Evolutionary conservation across 2,888 invertebrate species (phyloP).

Genomic region (Germaria angustata): DNA sequence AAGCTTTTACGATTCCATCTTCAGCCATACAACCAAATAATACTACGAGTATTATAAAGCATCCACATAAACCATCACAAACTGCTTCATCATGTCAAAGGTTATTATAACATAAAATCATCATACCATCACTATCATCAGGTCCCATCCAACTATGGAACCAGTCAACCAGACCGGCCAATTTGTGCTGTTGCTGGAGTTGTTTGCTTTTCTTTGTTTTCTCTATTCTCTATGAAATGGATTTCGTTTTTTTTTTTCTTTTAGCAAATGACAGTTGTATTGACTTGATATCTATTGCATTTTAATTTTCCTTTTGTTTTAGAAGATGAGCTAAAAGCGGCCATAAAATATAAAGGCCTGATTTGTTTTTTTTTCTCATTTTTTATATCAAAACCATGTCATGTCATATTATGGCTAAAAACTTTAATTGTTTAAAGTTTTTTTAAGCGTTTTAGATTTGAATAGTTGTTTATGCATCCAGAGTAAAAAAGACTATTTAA

Average conservation of each 20-base stretch:
- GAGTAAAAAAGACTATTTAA: too few relatives aligned
- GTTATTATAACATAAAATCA: constrained; percentile 65
- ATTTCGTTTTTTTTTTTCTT: neutral
- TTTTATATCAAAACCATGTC: neutral
- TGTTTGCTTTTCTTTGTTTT: neutral
- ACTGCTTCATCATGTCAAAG: constrained; percentile 57
- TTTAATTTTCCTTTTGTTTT: constrained; percentile 36
- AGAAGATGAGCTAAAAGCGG: neutral
- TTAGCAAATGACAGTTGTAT: constrained; percentile 46
- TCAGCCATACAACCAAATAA: neutral
- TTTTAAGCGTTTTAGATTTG: neutral
- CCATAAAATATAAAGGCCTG: neutral
- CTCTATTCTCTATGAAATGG: neutral
- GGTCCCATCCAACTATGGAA: neutral
- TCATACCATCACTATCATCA: constrained; percentile 14
- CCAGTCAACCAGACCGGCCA: neutral
- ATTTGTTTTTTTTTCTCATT: constrained; percentile 25
- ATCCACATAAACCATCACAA: neutral
- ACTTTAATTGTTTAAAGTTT: neutral
- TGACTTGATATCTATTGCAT: constrained; percentile 32
- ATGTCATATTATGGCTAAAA: neutral
- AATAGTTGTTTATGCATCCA: neutral
- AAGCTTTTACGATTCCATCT: constrained; percentile 13
- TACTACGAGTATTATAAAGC: constrained; percentile 19
- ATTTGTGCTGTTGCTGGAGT: neutral